Evolutionary conservation across 2,113 vertebrate species (phyloP).

Genomic region (Oncorhynchus tshawytscha): DNA sequence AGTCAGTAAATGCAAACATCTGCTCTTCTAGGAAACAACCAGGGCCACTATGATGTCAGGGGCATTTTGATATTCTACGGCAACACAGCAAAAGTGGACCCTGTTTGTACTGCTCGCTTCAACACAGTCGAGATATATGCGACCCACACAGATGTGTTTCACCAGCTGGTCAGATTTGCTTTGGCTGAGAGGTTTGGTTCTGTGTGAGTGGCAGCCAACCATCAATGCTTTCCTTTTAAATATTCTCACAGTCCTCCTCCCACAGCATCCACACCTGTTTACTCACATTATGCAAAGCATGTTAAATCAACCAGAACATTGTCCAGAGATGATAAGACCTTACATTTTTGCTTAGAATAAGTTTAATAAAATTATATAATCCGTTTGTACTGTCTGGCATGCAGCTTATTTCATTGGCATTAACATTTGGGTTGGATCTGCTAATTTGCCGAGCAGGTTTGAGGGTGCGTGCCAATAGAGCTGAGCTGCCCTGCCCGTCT

Average conservation of each 20-base stretch:
- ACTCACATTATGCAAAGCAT: not conserved
- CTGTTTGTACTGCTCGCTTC: not conserved
- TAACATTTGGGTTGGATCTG: not conserved
- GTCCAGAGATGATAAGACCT: not conserved
- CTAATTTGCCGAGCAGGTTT: not conserved
- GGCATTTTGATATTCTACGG: not conserved
- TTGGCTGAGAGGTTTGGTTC: not conserved
- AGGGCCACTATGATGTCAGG: slow-evolving; percentile 2
- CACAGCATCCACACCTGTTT: slow-evolving; percentile 8
- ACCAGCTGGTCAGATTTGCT: not conserved
- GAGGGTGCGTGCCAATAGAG: not conserved
- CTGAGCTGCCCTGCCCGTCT: slow-evolving; percentile 3
- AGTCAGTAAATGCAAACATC: not conserved
- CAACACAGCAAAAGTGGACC: not conserved
- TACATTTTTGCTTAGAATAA: not conserved
- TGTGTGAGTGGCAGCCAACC: slow-evolving; percentile 1
- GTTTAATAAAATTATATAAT: too few species aligned
- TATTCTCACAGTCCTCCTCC: slow-evolving; percentile 1
- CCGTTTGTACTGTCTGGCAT: too few species aligned
- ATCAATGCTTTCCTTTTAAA: not conserved
- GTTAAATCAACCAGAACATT: not conserved
- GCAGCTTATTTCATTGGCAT: not conserved
- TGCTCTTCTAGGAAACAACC: not conserved
- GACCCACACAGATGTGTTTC: not conserved
- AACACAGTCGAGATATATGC: not conserved